These are phyloP conservation scores for Antigone vipio DNA, from an alignment of 2,113 vertebrate genomes.

Conservation along the genomic window DNA sequence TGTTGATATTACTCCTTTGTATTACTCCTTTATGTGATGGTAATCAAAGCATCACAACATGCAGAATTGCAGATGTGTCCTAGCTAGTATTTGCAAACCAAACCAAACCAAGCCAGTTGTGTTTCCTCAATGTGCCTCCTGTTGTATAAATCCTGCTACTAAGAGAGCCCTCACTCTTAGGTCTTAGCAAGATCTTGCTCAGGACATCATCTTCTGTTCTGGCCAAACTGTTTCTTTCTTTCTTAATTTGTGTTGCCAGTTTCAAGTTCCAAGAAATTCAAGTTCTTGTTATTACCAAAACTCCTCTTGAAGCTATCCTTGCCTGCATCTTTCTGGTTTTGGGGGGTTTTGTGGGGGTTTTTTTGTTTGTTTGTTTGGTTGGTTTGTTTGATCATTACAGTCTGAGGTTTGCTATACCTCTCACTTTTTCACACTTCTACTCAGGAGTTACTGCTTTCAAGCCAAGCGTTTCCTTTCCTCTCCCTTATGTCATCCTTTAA, in stretches of 20 bases:
- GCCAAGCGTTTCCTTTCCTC: neutral
- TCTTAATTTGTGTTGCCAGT: neutral
- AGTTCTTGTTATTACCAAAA: neutral
- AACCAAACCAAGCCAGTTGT: neutral
- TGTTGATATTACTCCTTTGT: neutral
- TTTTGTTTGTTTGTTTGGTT: too few species aligned
- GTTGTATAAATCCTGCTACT: neutral
- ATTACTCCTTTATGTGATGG: neutral
- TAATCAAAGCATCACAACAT: neutral
- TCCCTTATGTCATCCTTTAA: neutral
- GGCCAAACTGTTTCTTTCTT: neutral
- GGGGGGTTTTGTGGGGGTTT: too few species aligned
- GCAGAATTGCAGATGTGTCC: neutral
- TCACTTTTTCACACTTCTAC: neutral
- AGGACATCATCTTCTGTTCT: neutral
- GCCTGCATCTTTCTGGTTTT: neutral
- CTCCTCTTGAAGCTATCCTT: neutral
- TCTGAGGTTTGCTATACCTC: neutral
- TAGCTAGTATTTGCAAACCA: neutral
- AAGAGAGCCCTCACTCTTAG: neutral
- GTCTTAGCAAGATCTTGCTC: neutral
- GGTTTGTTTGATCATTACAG: neutral
- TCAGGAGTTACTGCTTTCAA: neutral
- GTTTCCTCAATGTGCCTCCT: neutral
- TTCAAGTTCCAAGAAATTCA: neutral